phyloP scores from a whole-genome alignment of 1,140 invertebrate genomes.

The Phymorhynchus buccinoides region DNA sequence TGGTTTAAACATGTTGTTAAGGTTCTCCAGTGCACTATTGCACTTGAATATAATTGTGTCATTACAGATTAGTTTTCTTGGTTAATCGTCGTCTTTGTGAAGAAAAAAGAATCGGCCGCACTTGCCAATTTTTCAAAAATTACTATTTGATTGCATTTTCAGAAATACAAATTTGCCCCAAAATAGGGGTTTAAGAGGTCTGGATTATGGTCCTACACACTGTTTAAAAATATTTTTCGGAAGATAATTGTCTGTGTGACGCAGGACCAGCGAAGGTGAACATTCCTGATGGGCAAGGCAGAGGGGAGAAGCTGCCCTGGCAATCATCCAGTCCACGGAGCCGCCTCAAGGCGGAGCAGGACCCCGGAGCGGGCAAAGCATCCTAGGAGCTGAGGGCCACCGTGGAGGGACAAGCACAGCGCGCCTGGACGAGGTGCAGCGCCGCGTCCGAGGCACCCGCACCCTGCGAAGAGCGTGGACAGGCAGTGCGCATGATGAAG shows the following conservation, averaged over 20 bases:
- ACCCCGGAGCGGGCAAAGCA: constrained; percentile 50
- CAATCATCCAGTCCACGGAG: constrained; percentile 63
- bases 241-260: neutral
- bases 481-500: constrained; percentile 49
- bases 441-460: constrained; percentile 38
- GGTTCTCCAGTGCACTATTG: too few species aligned
- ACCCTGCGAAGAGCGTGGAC: constrained; percentile 38
- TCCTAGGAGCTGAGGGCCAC: constrained; percentile 43
- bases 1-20: too few species aligned
- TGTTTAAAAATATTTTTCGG: too few species aligned
- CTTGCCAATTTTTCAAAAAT: too few species aligned
- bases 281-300: constrained; percentile 48
- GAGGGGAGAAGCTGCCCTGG: constrained; percentile 57
- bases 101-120: too few species aligned
- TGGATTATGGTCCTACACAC: too few species aligned
- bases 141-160: too few species aligned
- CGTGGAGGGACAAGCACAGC: constrained; percentile 46
- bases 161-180: too few species aligned
- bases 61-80: too few species aligned
- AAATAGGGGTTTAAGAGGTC: too few species aligned
- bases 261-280: constrained; percentile 52
- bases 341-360: constrained; percentile 57
- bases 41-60: too few species aligned
- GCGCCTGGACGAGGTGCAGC: constrained; percentile 44
- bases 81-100: too few species aligned